phyloP scores from a whole-genome alignment of 2,797 vertebrate genomes.

The Anisognathus igniventris region DNA sequence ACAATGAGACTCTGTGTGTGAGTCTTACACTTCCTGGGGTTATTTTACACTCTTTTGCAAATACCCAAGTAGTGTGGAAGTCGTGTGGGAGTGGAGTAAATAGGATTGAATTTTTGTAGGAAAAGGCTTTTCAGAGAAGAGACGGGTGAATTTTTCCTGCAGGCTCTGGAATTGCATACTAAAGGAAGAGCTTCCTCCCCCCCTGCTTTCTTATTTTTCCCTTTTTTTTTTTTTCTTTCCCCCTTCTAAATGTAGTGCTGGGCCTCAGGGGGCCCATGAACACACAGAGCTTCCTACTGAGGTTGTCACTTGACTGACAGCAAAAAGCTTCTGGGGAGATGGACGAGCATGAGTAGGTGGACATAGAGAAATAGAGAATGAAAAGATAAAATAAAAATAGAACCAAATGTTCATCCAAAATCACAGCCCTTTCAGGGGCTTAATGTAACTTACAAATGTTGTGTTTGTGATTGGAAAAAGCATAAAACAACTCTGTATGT shows the following conservation, averaged over 20 bases:
- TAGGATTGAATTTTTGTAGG: slow-evolving; percentile 33
- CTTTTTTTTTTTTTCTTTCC: neutral
- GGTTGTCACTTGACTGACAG: slow-evolving; percentile 78
- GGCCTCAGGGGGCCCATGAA: slow-evolving; percentile 64
- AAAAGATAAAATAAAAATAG: slow-evolving; percentile 60
- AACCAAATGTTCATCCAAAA: neutral
- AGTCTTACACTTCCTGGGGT: slow-evolving; percentile 5
- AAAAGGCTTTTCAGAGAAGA: slow-evolving; percentile 61
- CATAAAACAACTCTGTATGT: neutral
- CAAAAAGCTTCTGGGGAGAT: slow-evolving; percentile 73
- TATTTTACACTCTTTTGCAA: slow-evolving; percentile 46
- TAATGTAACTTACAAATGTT: neutral
- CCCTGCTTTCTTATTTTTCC: neutral
- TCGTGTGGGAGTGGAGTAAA: slow-evolving; percentile 44
- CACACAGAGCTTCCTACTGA: slow-evolving; percentile 70
- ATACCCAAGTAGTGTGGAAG: neutral
- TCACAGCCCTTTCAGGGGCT: neutral
- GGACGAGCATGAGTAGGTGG: slow-evolving; percentile 77
- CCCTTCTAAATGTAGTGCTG: slow-evolving; percentile 47
- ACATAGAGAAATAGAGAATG: slow-evolving; percentile 53
- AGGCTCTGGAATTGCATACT: slow-evolving; percentile 54
- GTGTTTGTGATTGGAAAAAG: neutral
- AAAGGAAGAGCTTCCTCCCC: slow-evolving; percentile 32
- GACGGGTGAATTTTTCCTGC: neutral
- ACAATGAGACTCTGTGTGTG: neutral